Percentiles rank a stretch among this genome's conserved stretches.
phyloP scores from a whole-genome alignment of 1,140 invertebrate species.

The Acromyrmex echinatior region DNA sequence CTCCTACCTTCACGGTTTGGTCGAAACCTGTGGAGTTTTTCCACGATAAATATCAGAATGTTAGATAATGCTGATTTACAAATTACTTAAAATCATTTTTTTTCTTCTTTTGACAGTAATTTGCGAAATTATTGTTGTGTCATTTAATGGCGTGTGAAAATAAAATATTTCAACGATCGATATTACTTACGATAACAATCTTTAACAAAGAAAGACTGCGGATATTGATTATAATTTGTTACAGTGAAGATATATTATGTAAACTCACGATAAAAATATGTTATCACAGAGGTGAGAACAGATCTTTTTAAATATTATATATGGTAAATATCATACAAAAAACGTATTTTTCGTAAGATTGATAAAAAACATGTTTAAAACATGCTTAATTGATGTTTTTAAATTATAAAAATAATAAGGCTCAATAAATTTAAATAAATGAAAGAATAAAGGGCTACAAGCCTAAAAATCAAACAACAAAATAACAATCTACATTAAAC shows the following conservation, averaged over 20 bases:
- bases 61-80: background rate
- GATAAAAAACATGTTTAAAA: too few relatives aligned
- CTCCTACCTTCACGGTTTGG: constrained; percentile 10
- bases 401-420: too few relatives aligned
- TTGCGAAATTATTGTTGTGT: background rate
- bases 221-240: constrained; percentile 20
- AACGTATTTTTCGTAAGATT: background rate
- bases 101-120: background rate
- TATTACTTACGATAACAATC: constrained; percentile 35
- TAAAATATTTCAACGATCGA: background rate
- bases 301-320: background rate
- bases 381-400: too few relatives aligned
- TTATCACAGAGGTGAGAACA: background rate
- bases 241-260: background rate
- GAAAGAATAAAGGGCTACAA: too few relatives aligned
- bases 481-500: too few relatives aligned
- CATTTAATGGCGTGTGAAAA: constrained; percentile 5
- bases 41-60: background rate
- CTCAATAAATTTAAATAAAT: too few relatives aligned
- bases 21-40: background rate
- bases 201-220: background rate
- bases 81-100: background rate
- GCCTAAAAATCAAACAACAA: too few relatives aligned
- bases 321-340: background rate
- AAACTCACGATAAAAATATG: background rate